phyloP scores from a whole-genome alignment of 1,140 invertebrate genomes.

The Artemia franciscana region DNA sequence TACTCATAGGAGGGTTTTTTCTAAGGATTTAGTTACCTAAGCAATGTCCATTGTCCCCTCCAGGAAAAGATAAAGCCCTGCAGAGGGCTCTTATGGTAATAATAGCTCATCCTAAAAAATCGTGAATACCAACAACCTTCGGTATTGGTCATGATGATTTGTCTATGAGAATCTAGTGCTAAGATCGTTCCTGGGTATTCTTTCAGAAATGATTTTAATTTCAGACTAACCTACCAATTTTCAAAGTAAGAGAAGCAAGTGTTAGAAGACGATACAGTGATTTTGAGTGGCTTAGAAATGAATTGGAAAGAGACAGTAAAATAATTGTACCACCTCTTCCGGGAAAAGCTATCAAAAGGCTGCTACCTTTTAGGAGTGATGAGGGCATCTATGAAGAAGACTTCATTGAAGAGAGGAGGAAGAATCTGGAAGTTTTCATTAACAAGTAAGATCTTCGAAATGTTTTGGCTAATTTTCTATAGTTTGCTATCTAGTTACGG shows the following conservation, averaged over 20 bases:
- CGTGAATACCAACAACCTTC: too few species aligned
- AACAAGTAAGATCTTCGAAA: conserved; percentile 53
- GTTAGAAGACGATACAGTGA: conserved; percentile 94
- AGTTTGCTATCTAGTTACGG: conserved; percentile 2
- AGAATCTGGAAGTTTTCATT: conserved; percentile 91
- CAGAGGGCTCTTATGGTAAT: too few species aligned
- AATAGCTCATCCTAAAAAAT: too few species aligned
- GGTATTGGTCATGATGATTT: too few species aligned
- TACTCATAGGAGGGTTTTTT: too few species aligned
- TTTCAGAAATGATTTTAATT: conserved; percentile 27
- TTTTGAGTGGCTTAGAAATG: conserved; percentile 98
- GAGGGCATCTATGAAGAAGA: conserved; percentile 99
- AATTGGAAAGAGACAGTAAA: conserved; percentile 97
- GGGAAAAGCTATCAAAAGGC: conserved; percentile 92
- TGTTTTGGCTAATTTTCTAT: not conserved
- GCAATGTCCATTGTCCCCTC: too few species aligned
- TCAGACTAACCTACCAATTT: conserved; percentile 97
- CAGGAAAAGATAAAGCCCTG: too few species aligned
- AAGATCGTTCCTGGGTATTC: too few species aligned
- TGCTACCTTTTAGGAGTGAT: conserved; percentile 89
- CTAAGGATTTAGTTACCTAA: too few species aligned
- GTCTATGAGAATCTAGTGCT: too few species aligned
- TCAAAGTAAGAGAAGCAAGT: conserved; percentile 97
- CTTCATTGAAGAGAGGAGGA: conserved; percentile 95
- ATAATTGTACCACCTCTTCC: conserved; percentile 91